These are phyloP conservation scores for Candidula unifasciata DNA, from an alignment of 2,888 invertebrate genomes.

Conservation along the genomic window DNA sequence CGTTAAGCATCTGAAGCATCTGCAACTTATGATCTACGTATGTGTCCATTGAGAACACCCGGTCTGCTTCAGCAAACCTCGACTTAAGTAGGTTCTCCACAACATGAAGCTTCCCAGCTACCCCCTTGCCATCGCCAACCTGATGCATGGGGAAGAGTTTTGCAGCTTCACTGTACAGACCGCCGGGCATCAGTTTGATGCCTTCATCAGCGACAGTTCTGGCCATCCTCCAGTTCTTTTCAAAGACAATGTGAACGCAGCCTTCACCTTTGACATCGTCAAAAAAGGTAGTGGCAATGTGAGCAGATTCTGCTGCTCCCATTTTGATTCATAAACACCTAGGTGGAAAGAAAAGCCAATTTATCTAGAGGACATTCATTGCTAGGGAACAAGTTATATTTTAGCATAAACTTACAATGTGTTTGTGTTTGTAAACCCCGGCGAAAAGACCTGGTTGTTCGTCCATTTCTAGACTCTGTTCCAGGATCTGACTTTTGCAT, in stretches of 20 bases:
- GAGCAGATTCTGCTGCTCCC: constrained; percentile 44
- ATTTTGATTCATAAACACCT: constrained; percentile 30
- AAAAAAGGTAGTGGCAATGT: constrained; percentile 45
- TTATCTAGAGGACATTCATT: neutral
- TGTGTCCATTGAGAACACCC: neutral
- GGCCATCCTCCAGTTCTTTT: neutral
- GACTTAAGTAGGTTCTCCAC: constrained; percentile 8
- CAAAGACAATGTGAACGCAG: neutral
- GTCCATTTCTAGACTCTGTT: too few species aligned
- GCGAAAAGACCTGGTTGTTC: too few species aligned
- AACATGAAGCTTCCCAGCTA: constrained; percentile 30
- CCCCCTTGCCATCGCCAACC: constrained; percentile 49
- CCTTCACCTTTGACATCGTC: constrained; percentile 11
- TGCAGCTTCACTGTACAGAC: neutral
- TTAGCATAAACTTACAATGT: too few species aligned
- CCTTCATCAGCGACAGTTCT: constrained; percentile 45
- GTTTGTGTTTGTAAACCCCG: too few species aligned
- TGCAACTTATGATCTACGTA: neutral
- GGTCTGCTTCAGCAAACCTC: neutral
- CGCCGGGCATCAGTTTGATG: constrained; percentile 49
- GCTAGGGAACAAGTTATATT: neutral
- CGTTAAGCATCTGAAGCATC: neutral
- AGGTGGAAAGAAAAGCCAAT: constrained; percentile 21
- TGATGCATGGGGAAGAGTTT: constrained; percentile 38
- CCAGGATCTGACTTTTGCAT: too few species aligned